phyloP scores from a whole-genome alignment of 2,797 vertebrate species.

The Orientallactaga sibirica region DNA sequence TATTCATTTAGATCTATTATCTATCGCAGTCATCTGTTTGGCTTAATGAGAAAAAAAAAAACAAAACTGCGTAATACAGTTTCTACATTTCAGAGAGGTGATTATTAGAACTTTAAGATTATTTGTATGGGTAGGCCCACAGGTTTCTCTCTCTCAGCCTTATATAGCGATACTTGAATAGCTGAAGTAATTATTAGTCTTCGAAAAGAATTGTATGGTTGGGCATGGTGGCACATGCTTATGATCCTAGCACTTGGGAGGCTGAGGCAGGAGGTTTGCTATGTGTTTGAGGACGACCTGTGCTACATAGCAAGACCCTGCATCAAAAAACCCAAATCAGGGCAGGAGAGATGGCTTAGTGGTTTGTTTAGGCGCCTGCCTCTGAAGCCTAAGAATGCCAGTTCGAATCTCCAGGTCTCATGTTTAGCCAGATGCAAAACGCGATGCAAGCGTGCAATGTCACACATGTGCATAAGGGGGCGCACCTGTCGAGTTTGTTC shows the following conservation, averaged over 20 bases:
- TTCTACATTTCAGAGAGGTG: slow-evolving; percentile 33
- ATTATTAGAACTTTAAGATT: slow-evolving; percentile 49
- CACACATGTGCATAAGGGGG: too few species aligned
- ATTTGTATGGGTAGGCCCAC: neutral
- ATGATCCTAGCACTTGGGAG: neutral
- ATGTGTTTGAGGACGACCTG: neutral
- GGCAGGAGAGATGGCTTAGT: too few species aligned
- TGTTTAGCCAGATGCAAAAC: too few species aligned
- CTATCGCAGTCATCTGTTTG: neutral
- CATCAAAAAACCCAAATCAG: neutral
- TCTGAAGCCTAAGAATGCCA: too few species aligned
- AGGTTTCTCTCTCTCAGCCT: neutral
- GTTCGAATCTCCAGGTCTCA: too few species aligned
- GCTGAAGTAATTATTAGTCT: slow-evolving; percentile 41
- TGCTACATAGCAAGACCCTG: neutral
- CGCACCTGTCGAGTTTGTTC: too few species aligned
- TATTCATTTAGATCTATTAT: neutral
- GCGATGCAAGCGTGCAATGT: too few species aligned
- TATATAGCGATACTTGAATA: neutral
- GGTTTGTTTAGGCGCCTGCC: too few species aligned
- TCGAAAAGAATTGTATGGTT: slow-evolving; percentile 36
- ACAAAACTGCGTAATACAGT: slow-evolving; percentile 23
- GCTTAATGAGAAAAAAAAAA: slow-evolving; percentile 54
- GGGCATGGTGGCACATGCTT: too few species aligned
- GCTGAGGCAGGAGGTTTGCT: neutral